These are phyloP conservation scores for Sarcophaga peregrina DNA, from an alignment of 1,140 invertebrate species.

Conservation along the genomic window DNA sequence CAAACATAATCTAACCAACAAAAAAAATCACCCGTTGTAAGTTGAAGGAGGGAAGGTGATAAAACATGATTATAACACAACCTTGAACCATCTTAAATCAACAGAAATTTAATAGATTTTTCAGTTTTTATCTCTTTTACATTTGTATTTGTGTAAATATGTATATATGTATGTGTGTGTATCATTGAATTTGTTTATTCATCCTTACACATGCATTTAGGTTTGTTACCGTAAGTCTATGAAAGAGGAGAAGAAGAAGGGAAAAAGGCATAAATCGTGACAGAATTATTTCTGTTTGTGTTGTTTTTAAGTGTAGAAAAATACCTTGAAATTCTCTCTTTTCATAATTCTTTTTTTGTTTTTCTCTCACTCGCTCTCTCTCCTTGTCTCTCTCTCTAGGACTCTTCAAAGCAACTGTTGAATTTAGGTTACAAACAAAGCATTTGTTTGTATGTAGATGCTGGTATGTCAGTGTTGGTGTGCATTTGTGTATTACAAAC, in stretches of 20 bases:
- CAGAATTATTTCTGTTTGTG: not conserved
- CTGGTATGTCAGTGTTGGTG: no score
- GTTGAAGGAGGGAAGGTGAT: not conserved
- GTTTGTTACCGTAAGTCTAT: no score
- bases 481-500: no score
- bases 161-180: not conserved
- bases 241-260: no score
- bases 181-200: not conserved
- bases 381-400: no score
- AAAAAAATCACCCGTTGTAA: no score
- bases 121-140: not conserved
- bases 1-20: no score
- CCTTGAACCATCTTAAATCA: slow-evolving; percentile 40
- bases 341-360: no score
- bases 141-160: not conserved
- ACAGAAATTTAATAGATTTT: slow-evolving; percentile 32
- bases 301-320: not conserved
- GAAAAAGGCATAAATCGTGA: not conserved
- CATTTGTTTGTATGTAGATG: no score
- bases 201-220: not conserved
- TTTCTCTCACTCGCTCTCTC: no score
- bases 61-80: slow-evolving; percentile 15
- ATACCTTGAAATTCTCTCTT: not conserved
- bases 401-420: not conserved
- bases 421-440: not conserved